phyloP scores from a whole-genome alignment of 2,888 invertebrate species.

The Linnaemya vulpina region DNA sequence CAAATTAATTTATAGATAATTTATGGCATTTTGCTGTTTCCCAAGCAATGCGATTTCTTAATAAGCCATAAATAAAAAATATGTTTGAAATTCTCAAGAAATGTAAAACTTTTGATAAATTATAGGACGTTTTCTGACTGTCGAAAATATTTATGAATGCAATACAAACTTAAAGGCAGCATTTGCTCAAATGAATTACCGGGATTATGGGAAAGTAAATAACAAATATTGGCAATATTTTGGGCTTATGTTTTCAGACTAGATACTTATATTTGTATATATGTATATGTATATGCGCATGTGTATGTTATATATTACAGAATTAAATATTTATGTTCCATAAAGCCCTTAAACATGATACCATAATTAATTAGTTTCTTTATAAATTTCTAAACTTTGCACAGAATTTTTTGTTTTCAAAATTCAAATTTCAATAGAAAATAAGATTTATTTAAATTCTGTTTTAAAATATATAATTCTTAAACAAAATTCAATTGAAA shows the following conservation, averaged over 20 bases:
- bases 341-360: too few relatives aligned
- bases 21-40: constrained; percentile 75
- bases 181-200: neutral
- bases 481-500: too few relatives aligned
- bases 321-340: too few relatives aligned
- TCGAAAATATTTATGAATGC: constrained; percentile 14
- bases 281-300: too few relatives aligned
- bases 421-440: too few relatives aligned
- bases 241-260: neutral
- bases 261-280: neutral
- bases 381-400: too few relatives aligned
- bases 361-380: too few relatives aligned
- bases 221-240: neutral
- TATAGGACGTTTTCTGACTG: constrained; percentile 2
- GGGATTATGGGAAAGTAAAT: neutral
- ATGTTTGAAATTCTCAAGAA: constrained; percentile 31
- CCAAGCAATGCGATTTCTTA: constrained; percentile 45
- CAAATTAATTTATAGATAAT: constrained; percentile 80
- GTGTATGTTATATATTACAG: too few relatives aligned
- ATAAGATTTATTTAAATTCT: too few relatives aligned
- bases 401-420: too few relatives aligned
- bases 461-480: too few relatives aligned
- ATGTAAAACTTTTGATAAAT: constrained; percentile 14
- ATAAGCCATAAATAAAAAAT: constrained; percentile 50
- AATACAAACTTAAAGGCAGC: neutral